Evolutionary conservation across 2,113 vertebrate species (phyloP), one percentile per base, ranked within the genome.

Genomic region (Megaceryle maxima): DNA sequence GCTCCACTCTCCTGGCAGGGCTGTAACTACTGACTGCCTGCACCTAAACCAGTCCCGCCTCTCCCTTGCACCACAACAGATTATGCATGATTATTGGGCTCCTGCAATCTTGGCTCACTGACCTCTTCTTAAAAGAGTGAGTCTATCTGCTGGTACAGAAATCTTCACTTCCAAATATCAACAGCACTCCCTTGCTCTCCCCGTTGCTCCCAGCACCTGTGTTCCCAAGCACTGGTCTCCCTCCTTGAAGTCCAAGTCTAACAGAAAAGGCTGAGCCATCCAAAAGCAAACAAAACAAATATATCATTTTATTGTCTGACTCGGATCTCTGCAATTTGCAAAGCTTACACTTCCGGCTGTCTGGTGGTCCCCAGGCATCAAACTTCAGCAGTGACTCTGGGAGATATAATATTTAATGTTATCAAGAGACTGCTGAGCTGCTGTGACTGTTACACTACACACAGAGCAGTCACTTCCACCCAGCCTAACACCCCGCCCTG

Each of bases 361-460:
- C 81, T 69, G 66, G 50, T 39, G 77, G 39, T 70, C 60, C 68
- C 78, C 29, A 85, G 86, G 73, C 78, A 91, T 43, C 56, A 77
- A 67, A 41, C 70, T 33, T 55, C 76, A 80, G 55, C 68, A 51
- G 26, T 16, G 43, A 4, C 76, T 90, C 39, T 1, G 5, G 41
- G 68, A 92, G 64, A 62, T 62, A n/a, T 10, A 87, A 80, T 68
- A 78, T 72, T 33, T 87, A 80, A 80, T 82, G 72, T 90, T 94
- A 92, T 57, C 75, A 33, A 25, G 88, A 59, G 90, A 48, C 39
- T 76, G 88, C 92, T 81, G 91, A 96, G 87, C 85, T 82, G 66
- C 87, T 72, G n/a, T 59, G 70, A 25, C 67, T 95, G 80, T 87
- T 62, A 66, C 28, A 5, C 55, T 73, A 50, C 41, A 43, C 72